phyloP scores from a whole-genome alignment of 2,797 vertebrate species.

The Aulostomus chinensis region DNA sequence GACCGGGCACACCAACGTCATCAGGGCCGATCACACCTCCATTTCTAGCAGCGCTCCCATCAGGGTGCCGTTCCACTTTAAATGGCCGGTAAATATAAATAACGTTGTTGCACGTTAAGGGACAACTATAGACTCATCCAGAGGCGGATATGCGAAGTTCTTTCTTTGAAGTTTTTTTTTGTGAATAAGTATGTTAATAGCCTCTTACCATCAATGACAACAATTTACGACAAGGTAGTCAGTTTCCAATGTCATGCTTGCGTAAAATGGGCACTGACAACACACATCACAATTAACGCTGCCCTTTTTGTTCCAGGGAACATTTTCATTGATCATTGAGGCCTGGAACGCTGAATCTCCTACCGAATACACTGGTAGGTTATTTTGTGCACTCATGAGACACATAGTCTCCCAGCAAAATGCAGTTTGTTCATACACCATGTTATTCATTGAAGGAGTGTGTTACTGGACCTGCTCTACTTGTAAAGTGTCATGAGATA shows the following conservation, averaged over 20 bases:
- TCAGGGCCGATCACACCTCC: slow-evolving; percentile 77
- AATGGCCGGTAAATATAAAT: slow-evolving; percentile 84
- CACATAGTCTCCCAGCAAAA: not conserved
- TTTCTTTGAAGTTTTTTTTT: no score
- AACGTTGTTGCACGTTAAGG: no score
- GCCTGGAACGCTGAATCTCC: slow-evolving; percentile 86
- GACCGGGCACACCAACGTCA: slow-evolving; percentile 81
- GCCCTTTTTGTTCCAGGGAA: slow-evolving; percentile 72
- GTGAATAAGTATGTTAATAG: no score
- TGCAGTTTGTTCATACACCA: not conserved
- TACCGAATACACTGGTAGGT: slow-evolving; percentile 83
- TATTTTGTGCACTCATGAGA: not conserved
- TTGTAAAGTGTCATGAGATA: no score
- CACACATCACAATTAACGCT: no score
- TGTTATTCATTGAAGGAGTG: no score
- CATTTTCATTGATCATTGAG: slow-evolving; percentile 88
- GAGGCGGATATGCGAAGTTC: no score
- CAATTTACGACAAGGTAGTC: no score
- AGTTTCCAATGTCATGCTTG: no score
- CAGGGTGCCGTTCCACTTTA: slow-evolving; percentile 86
- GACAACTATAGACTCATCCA: no score
- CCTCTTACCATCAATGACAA: no score
- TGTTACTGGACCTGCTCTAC: no score
- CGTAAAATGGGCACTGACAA: not conserved
- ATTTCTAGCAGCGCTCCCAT: slow-evolving; percentile 80